Conservation (phyloP, 53 echinoderm and acorn worm genomes). For the Arbacia lixula region DNA sequence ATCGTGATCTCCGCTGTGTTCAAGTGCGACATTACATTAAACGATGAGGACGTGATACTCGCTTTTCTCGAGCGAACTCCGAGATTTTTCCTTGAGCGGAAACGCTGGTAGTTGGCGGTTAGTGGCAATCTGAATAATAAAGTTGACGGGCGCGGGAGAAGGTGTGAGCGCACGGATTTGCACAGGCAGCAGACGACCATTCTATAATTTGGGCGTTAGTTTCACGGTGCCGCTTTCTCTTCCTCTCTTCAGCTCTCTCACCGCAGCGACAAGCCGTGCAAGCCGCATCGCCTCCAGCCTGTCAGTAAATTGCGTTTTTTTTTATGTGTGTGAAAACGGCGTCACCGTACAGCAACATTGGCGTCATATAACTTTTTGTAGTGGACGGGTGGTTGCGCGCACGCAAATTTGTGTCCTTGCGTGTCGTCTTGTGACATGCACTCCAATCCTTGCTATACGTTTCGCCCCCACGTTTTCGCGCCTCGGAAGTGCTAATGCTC, state of each 20-base stretch:
- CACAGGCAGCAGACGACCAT: slow-evolving; percentile 20
- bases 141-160: slow-evolving; percentile 35
- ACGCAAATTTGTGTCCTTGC: too few relatives aligned
- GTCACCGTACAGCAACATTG: too few relatives aligned
- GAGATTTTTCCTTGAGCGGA: neutral
- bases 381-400: too few relatives aligned
- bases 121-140: slow-evolving; percentile 34
- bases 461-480: too few relatives aligned
- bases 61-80: too few relatives aligned
- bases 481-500: too few relatives aligned
- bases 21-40: neutral
- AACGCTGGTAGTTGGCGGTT: neutral
- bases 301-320: too few relatives aligned
- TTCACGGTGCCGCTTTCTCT: neutral
- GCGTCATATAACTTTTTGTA: too few relatives aligned
- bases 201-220: neutral
- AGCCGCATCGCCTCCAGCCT: slow-evolving; percentile 10
- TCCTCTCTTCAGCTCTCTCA: neutral
- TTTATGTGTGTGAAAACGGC: too few relatives aligned
- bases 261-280: neutral
- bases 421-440: too few relatives aligned
- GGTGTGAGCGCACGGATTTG: slow-evolving; percentile 13
- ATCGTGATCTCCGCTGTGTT: slow-evolving; percentile 10
- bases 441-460: too few relatives aligned
- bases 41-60: too few relatives aligned